Evolutionary conservation across 2,888 invertebrate species (phyloP).

Genomic region (Trachelus stipa): DNA sequence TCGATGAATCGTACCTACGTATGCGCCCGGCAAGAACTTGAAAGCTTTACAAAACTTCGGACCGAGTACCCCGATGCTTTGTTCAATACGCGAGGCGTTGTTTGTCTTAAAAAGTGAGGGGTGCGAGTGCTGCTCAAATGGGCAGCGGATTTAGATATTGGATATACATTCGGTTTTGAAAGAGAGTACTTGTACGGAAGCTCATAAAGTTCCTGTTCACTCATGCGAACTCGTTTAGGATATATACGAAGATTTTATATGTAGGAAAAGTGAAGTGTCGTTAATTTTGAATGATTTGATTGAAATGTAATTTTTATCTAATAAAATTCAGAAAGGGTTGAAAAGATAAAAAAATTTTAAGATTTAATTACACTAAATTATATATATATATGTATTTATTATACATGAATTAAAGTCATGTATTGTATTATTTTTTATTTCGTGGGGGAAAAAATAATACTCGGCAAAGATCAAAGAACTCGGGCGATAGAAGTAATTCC

Average conservation of each 20-base stretch:
- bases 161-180: slow-evolving; percentile 42
- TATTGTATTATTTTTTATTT: not conserved
- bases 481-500: not conserved
- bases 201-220: not conserved
- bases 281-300: not conserved
- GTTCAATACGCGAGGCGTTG: slow-evolving; percentile 33
- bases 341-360: not conserved
- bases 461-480: slow-evolving; percentile 1
- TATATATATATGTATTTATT: not conserved
- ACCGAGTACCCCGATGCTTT: not conserved
- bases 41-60: not conserved
- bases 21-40: not conserved
- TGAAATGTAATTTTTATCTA: not conserved
- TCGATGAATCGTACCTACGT: slow-evolving; percentile 11
- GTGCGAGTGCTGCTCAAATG: slow-evolving; percentile 57
- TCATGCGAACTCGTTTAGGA: not conserved
- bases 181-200: slow-evolving; percentile 12
- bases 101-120: slow-evolving; percentile 52
- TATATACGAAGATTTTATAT: not conserved
- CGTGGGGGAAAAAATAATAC: not conserved
- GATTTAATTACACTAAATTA: not conserved
- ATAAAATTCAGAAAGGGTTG: not conserved
- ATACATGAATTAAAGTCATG: not conserved
- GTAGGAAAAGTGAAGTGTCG: not conserved
- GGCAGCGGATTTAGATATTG: slow-evolving; percentile 58